Percentiles rank a stretch among this genome's conserved stretches.
Conservation (phyloP, 2,797 vertebrate species). For the Halcyon smyrnensis region DNA sequence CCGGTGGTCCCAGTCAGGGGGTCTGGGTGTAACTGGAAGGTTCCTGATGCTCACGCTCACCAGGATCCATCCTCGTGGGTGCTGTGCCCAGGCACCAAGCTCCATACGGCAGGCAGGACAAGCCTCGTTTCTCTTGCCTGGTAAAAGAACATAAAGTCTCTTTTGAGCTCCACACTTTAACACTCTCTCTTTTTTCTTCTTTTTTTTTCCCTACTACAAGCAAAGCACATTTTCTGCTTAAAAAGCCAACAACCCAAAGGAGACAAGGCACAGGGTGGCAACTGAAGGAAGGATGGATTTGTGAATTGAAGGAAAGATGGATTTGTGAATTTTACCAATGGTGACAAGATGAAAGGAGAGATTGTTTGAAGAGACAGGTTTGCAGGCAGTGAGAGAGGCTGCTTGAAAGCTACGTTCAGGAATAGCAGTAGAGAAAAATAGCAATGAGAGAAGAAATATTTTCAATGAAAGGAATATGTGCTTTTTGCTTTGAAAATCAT, state of each 20-base stretch:
- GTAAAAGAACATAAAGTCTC: not conserved
- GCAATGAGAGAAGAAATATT: not conserved
- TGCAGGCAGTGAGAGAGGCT: not conserved
- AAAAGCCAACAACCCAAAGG: not conserved
- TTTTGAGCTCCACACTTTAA: not conserved
- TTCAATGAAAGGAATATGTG: not conserved
- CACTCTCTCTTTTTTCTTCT: not conserved
- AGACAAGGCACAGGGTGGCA: not conserved
- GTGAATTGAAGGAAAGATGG: not conserved
- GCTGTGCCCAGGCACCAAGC: not conserved
- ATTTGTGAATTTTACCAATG: not conserved
- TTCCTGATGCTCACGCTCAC: fast-evolving
- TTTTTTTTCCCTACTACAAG: not conserved
- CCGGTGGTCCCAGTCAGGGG: fast-evolving
- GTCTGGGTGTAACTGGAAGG: not conserved
- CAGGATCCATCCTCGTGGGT: fast-evolving
- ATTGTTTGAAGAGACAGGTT: slow-evolving; percentile 26
- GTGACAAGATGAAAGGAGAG: slow-evolving; percentile 32
- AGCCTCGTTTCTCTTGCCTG: not conserved
- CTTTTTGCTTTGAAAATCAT: slow-evolving; percentile 1
- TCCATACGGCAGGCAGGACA: not conserved
- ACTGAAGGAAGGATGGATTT: not conserved
- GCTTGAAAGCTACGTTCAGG: not conserved
- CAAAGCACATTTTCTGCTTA: not conserved
- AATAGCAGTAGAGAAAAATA: not conserved